Base-by-base conservation (phyloP, 2,888 invertebrate genomes). In the Furcula furcula region DNA sequence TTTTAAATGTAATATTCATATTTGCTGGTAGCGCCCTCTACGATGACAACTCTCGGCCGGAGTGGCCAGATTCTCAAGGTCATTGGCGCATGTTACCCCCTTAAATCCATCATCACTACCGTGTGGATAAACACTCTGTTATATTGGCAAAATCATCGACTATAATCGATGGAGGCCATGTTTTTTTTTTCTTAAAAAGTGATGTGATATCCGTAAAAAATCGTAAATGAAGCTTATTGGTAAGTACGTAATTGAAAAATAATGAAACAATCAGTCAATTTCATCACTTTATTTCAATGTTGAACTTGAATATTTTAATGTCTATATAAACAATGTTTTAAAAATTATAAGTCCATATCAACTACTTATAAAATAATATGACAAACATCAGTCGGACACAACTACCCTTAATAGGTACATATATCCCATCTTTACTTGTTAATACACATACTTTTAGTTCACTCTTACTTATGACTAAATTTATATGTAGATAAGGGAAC, bases 311-410 rank as follows among this genome's bases (percentile, higher is more conserved):
- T 76, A 79, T 82, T 86, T 84, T 82, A 70, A 82, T 75, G 65
- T 82, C 83, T 84, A 85, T 85, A 83, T 82, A 86, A 81, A 84
- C 85, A 84, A 77, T 81, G 80, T 85, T n/a, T n/a, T 79, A 80
- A 82, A 85, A 70, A 64, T 67, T 67, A 70, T 51, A 46, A 39
- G 42, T 42, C 29, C 50, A 45, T 54, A 57, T 31, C 28, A 18
- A 38, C 40, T 51, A 46, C 50, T 55, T 60, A 59, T 55, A 48
- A 47, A 48, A 60, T 58, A 56, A 56, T 59, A 53, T 58, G 56
- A 55, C 60, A 61, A 61, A 52, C 54, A 51, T 57, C 65, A 63
- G 59, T 59, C 63, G 55, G 53, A 55, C 61, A 53, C 54, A 39
- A 33, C 55, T 55, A 48, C 32, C 43, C 51, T 49, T 45, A 46